Evolutionary conservation across 2,797 vertebrate species (phyloP).

Genomic region (Neosilurus mollespiculum): DNA sequence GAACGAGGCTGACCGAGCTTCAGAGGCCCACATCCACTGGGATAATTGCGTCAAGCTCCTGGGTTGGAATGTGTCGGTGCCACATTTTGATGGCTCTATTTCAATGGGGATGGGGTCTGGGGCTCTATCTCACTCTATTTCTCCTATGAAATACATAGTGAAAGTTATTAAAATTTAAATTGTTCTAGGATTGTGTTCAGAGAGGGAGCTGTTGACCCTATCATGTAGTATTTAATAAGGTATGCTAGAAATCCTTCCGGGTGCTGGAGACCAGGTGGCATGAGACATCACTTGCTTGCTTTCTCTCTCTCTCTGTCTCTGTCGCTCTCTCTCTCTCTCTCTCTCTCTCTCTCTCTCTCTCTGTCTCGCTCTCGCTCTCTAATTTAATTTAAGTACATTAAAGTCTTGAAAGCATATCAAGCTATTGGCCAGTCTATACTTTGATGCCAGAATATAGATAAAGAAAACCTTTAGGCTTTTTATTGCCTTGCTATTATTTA

Average conservation of each 20-base stretch:
- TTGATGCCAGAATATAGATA: background rate
- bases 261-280: slow-evolving; percentile 64
- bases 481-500: background rate
- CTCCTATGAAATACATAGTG: slow-evolving; percentile 97
- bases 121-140: slow-evolving; percentile 88
- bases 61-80: slow-evolving; percentile 89
- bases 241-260: slow-evolving; percentile 76
- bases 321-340: background rate
- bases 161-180: slow-evolving; percentile 99
- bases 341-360: background rate
- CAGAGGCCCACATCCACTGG: slow-evolving; percentile 91
- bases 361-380: background rate
- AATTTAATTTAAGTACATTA: background rate
- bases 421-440: background rate
- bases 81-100: slow-evolving; percentile 99
- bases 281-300: slow-evolving; percentile 56
- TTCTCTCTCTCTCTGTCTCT: slow-evolving; percentile 27
- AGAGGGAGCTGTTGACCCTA: slow-evolving; percentile 86
- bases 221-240: slow-evolving; percentile 91
- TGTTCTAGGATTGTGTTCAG: slow-evolving; percentile 91
- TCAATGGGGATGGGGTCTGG: slow-evolving; percentile 52
- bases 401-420: background rate
- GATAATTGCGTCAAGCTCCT: slow-evolving; percentile 98
- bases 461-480: background rate
- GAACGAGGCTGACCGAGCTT: slow-evolving; percentile 92